Percentiles rank a stretch among this genome's conserved stretches.
Evolutionary conservation across 2,113 vertebrate species (phyloP).

Genomic region (Indicator maculatus): DNA sequence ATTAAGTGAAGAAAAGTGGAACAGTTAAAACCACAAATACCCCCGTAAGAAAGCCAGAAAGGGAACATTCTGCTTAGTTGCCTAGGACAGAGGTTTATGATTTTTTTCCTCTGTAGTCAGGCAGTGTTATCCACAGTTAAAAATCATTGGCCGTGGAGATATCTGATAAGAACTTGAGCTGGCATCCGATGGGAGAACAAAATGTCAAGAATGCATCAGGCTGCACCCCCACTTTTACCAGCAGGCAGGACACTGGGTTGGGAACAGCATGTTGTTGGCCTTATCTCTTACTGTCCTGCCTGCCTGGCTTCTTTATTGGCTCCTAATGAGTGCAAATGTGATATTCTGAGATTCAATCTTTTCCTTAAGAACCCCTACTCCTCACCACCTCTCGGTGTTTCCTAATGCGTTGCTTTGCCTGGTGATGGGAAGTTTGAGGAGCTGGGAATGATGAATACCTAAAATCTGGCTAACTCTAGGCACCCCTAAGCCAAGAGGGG

Average conservation of each 20-base stretch:
- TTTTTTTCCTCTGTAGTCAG: constrained; percentile 7
- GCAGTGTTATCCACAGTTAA: not conserved
- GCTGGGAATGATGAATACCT: not conserved
- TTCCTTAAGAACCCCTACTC: not conserved
- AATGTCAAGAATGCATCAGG: constrained; percentile 47
- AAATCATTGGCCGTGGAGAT: constrained; percentile 54
- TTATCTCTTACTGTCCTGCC: constrained; percentile 36
- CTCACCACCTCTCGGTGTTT: not conserved
- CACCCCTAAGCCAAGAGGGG: not conserved
- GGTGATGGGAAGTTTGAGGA: not conserved
- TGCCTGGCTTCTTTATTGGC: constrained; percentile 39
- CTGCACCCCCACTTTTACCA: constrained; percentile 55
- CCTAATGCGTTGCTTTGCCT: not conserved
- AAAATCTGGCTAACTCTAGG: not conserved
- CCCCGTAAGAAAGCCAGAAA: not conserved
- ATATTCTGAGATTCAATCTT: constrained; percentile 17
- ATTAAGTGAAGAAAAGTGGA: not conserved
- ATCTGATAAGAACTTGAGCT: constrained; percentile 59
- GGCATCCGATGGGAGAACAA: constrained; percentile 57
- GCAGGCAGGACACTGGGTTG: not conserved
- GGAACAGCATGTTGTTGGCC: constrained; percentile 31
- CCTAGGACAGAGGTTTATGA: constrained; percentile 6
- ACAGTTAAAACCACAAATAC: constrained; percentile 31
- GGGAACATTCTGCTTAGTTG: constrained; percentile 35
- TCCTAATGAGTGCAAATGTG: not conserved